Evolutionary conservation across 2,113 vertebrate species (phyloP), one percentile per base, ranked within the genome.

Genomic region (Coturnix japonica): DNA sequence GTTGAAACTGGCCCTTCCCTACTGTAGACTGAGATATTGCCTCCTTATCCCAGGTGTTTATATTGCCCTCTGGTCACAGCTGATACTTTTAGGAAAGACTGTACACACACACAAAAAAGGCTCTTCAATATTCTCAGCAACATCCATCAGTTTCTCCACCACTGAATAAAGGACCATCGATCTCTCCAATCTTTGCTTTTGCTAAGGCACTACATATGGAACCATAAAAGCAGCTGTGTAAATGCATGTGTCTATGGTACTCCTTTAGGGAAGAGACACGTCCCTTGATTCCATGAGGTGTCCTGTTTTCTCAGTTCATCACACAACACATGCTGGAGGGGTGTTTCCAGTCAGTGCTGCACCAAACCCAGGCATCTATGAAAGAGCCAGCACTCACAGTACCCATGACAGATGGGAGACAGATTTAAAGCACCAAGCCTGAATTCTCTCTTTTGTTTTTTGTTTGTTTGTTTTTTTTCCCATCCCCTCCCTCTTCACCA

Each of bases 261-360:
- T 43, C 25, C 47, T 30, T 18, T 39, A 49, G 23, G 69, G 31
- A 5, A 49, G 4, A 61, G 26, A 66, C 31, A 14, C 11, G 14
- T 65, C 44, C 51, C 31, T 66, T 37, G 39, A 61, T 44, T 72
- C 7, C 5, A 46, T 3, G 13, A 56, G 71, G 21, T 31, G 33
- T 57, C 28, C 71, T 47, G 37, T 54, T 64, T 47, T 72, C 22
- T 23, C 28, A 51, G 33, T 41, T 41, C 2, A 0, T 46, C 63
- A 8, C 0, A 0, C 43, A 81, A 5, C 46, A 1, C 26, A 31
- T 3, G 1, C n/a, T 10, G 1, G 6, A 60, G 63, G 21, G 26
- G 0, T n/a, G 33, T 57, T 63, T 56, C 70, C 72, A 46, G 18
- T 23, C 26, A 20, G 47, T 39, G 57, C 56, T 26, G 30, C 53